Base-by-base conservation (phyloP, 1,140 invertebrate species). In the Penaeus japonicus region DNA sequence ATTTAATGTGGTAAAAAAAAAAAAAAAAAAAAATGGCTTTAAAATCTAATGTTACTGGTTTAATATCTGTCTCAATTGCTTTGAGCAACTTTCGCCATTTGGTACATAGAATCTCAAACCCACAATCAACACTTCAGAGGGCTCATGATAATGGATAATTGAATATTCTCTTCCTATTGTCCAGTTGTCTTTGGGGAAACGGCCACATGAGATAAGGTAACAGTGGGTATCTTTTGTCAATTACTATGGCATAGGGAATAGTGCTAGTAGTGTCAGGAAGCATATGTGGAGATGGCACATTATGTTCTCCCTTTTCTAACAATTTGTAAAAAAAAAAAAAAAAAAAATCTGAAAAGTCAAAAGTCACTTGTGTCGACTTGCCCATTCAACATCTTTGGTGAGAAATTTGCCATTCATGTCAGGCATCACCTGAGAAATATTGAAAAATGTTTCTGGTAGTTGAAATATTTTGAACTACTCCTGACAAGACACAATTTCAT, bases 381-480 rank as follows among this genome's bases (percentile, higher is more conserved):
- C 30, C 53, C 80, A 39, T 10, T 30, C 80, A 82, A 82, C 80
- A 82, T 82, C 80, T 55, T 24, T 27, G 27, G 27, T 82, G 39
- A 82, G 53, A 82, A 82, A 18, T 57, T 82, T 82, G 53, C 55
- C 80, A 82, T 82, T 30, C 15, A 54, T 54, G 80, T 82, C 80
- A 57, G 80, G 54, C 80, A 82, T 27, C 54, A 39, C 80, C 57
- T n/a, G 12, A 85, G 83, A 85, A 54, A 85, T 85, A 75, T 85
- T 75, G 83, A 85, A 85, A 75, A 39, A 75, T 47, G 90, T 62
- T 55, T 85, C 75, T 93, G 94, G 91, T 93, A 94, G 91, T 93
- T 93, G 87, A 91, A 93, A 91, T 91, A 93, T 39, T 84, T 47
- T 17, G 92, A 92, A 30, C 93, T 93, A 84, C 89, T 90, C 59